Base-by-base conservation (phyloP, 2,888 invertebrate genomes). In the Crioceris asparagi region DNA sequence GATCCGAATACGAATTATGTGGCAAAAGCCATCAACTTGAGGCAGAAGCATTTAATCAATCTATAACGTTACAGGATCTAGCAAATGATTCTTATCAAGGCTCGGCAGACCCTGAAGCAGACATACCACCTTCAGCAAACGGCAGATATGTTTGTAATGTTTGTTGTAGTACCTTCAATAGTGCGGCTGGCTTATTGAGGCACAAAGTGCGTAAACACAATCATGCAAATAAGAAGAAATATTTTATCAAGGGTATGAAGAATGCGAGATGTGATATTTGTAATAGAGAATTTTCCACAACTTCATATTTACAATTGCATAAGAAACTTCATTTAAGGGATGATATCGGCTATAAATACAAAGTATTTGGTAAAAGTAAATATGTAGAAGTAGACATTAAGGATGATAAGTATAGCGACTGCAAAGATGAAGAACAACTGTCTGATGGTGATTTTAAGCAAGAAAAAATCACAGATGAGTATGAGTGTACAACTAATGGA, bases 231-330 rank as follows among this genome's bases (percentile, higher is more conserved):
- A 53, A 55, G 29, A 58, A 58, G 41, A 59, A 59, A 36, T 62
- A 61, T 44, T 63, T 61, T 38, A 55, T 61, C 12, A 64, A 63
- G 42, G 62, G 62, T 4, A 58, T 59, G 61, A 64, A 64, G 38
- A 60, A 59, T 43, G 62, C 61, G 3, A 54, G 46, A 42, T 64
- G 64, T 51, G 59, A 61, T 51, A 61, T 62, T 43, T 64, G 64
- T 40, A 59, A 62, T 35, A 48, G 60, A 12, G 59, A 59, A 35
- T 62, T 64, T 40, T 62, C 62, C 6, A 63, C 62, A 4, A 56
- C 57, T 35, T 59, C 60, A 1, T 62, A 62, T 41, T 54, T 64
- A 55, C 59, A 60, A 42, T 40, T 60, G 17, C 64, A 64, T 46
- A 52, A 55, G 43, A 62, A 60, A 39, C 40, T 61, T 36, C 62